Conservation (phyloP, 1,140 invertebrate genomes). For the Diprion similis region DNA sequence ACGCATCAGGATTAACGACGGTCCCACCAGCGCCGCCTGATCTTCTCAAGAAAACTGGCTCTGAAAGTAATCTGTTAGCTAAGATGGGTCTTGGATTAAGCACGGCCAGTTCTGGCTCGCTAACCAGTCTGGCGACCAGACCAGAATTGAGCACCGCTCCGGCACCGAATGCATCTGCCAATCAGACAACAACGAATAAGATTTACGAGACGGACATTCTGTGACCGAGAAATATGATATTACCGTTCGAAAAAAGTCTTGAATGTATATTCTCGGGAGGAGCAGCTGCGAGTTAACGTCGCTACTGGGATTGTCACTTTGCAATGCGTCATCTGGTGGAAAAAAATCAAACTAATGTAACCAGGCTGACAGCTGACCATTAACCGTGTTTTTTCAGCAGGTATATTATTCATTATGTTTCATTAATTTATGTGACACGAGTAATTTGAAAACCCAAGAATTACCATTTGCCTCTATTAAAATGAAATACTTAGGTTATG, state of each 20-base stretch:
- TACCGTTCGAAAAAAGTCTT: not conserved
- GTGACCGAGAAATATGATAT: constrained; percentile 62
- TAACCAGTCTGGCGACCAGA: constrained; percentile 66
- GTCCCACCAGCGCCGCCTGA: constrained; percentile 68
- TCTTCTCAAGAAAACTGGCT: constrained; percentile 86
- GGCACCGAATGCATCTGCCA: constrained; percentile 10
- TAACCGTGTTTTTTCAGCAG: too few relatives aligned
- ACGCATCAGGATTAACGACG: constrained; percentile 68
- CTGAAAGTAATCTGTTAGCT: constrained; percentile 84
- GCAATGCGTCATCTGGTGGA: too few relatives aligned
- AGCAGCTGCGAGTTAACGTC: not conserved
- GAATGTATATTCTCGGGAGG: not conserved
- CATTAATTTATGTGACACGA: too few relatives aligned
- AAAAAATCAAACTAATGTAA: too few relatives aligned
- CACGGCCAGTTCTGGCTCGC: constrained; percentile 67
- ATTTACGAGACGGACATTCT: constrained; percentile 91
- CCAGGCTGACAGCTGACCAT: too few relatives aligned
- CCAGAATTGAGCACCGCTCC: constrained; percentile 33
- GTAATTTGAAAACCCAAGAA: too few relatives aligned
- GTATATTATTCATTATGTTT: too few relatives aligned
- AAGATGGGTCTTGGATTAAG: constrained; percentile 80
- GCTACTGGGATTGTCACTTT: too few relatives aligned
- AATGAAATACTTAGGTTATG: too few relatives aligned
- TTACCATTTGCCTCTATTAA: too few relatives aligned
- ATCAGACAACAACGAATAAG: constrained; percentile 68